Evolutionary conservation across 1,140 invertebrate genomes (phyloP), one percentile per base, ranked within the genome.

Genomic region (Marisa cornuarietis): DNA sequence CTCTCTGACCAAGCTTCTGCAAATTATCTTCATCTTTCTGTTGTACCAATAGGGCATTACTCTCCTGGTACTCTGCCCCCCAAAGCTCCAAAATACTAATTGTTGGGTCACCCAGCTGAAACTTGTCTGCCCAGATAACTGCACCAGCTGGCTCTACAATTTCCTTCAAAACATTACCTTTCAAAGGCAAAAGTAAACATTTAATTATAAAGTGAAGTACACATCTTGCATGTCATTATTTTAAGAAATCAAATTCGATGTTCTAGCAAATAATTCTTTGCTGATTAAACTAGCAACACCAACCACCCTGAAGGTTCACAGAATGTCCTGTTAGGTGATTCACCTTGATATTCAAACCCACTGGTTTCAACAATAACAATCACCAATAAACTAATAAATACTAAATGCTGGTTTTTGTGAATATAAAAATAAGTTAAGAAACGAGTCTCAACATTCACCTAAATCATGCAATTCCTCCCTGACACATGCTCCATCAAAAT

Each of bases 21-120:
- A 99, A 90, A 4, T 95, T 80, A 20, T 91, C 79, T n/a, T 78
- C 73, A 16, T 94, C 91, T 85, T 95, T 92, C 77, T 95, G 80
- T 22, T 63, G 66, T 82, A 96, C 95, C 0, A 99, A 90, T 65
- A 98, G 92, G 0, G 97, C 98, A 90, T 99, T 95, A 79, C 95
- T 98, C 91, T 99, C 98, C 92, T 99, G 98, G 88, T 99, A 99
- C 89, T 99, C 98, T 0, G 98, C 98, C 0, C 97, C 97, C 98
- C 98, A 99, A 10, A 99, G 90, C 89, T 99, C 98, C 78, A 99
- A 89, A 0, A 96, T 95, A 72, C 94, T 97, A 20, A 99, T 95
- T 14, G 96, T 99, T 0, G 96, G 95, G 92, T 99, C 98, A 14
- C 97, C 98, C 16, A 99, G 91, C 82, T 97, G 94, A 89, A 99